Percentiles rank a stretch among this genome's conserved stretches.
phyloP scores from a whole-genome alignment of 2,888 invertebrate genomes.

The Argyra leucocephala region DNA sequence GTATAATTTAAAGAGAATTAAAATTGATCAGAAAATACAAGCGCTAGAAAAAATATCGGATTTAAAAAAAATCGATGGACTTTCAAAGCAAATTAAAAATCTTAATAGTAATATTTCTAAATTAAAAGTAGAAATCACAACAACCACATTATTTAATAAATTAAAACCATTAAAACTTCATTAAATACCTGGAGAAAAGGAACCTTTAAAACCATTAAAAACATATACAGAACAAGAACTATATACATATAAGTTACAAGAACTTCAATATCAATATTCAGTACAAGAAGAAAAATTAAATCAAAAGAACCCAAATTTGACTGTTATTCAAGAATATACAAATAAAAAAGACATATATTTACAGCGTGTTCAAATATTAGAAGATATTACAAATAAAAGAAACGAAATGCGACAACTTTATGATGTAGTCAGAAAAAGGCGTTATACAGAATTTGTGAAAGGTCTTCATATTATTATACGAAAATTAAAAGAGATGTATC shows the following conservation, averaged over 20 bases:
- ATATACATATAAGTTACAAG: conserved; percentile 47
- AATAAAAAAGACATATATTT: conserved; percentile 64
- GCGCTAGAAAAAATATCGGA: conserved; percentile 51
- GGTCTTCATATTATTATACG: conserved; percentile 82
- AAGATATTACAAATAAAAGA: conserved; percentile 65
- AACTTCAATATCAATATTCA: conserved; percentile 50
- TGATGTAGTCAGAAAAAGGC: conserved; percentile 59
- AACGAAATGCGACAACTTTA: conserved; percentile 66
- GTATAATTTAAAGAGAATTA: conserved; percentile 62
- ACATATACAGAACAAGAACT: conserved; percentile 59
- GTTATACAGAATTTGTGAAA: conserved; percentile 70
- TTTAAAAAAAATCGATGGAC: conserved; percentile 46
- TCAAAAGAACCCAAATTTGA: conserved; percentile 60
- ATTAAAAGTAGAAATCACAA: conserved; percentile 47
- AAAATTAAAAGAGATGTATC: conserved; percentile 94
- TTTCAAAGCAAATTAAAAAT: too few species aligned
- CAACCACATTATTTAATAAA: conserved; percentile 51
- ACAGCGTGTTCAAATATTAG: conserved; percentile 65
- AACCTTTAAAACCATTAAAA: conserved; percentile 46
- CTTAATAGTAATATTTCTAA: too few species aligned
- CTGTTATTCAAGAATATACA: conserved; percentile 63
- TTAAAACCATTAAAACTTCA: conserved; percentile 51
- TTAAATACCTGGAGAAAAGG: conserved; percentile 49
- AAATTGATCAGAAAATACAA: conserved; percentile 62
- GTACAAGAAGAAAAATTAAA: conserved; percentile 54